phyloP scores from a whole-genome alignment of 2,888 invertebrate genomes.

The Prenolepis imparis region DNA sequence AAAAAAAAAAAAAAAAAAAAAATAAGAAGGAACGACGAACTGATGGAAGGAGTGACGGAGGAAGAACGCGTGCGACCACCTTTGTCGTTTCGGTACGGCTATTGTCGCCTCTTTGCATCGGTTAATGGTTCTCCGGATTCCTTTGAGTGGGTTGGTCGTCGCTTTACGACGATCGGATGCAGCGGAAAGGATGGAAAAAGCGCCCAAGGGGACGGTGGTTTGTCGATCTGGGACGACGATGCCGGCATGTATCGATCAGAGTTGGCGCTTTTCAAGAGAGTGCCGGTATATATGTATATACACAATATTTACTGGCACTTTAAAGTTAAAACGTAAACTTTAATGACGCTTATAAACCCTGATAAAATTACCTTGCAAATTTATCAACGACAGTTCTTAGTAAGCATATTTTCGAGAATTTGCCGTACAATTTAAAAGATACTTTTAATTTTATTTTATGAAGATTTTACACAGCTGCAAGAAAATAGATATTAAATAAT shows the following conservation, averaged over 20 bases:
- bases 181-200: slow-evolving; percentile 40
- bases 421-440: not conserved
- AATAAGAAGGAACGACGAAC: slow-evolving; percentile 32
- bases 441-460: not conserved
- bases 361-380: slow-evolving; percentile 35
- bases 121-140: slow-evolving; percentile 71
- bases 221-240: slow-evolving; percentile 52
- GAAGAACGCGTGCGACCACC: slow-evolving; percentile 61
- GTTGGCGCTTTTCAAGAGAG: slow-evolving; percentile 25
- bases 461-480: not conserved
- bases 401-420: not conserved
- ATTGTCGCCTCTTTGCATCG: slow-evolving; percentile 69
- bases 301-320: slow-evolving; percentile 35
- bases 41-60: slow-evolving; percentile 33
- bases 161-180: slow-evolving; percentile 48
- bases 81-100: slow-evolving; percentile 66
- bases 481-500: not conserved
- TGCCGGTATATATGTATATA: not conserved
- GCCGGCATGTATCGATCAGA: slow-evolving; percentile 39
- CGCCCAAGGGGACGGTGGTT: slow-evolving; percentile 29
- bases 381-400: slow-evolving; percentile 10
- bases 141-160: slow-evolving; percentile 61
- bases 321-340: slow-evolving; percentile 50
- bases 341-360: slow-evolving; percentile 43
- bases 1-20: slow-evolving; percentile 1